phyloP scores from a whole-genome alignment of 2,113 vertebrate species.

The Anas platyrhynchos region DNA sequence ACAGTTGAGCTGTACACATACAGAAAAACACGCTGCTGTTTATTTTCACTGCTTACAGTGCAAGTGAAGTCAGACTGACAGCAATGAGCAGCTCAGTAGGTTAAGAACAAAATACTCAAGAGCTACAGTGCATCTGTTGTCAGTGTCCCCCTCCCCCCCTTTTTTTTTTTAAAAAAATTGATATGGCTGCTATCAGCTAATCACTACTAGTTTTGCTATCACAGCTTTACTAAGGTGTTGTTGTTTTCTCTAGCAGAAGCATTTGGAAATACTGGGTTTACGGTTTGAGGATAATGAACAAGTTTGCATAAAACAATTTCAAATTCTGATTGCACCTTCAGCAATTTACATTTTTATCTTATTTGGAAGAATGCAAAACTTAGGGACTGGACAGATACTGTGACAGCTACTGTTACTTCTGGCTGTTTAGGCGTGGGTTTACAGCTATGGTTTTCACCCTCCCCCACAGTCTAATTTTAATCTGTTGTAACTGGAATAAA shows the following conservation, averaged over 20 bases:
- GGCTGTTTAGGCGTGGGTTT: background rate
- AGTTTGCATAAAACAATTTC: background rate
- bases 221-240: background rate
- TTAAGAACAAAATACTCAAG: background rate
- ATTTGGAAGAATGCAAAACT: background rate
- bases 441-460: accelerated
- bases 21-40: background rate
- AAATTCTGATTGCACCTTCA: background rate
- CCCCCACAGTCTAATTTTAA: background rate
- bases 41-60: background rate
- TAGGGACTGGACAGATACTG: background rate
- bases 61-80: background rate
- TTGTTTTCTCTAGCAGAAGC: background rate
- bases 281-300: background rate
- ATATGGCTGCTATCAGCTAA: conserved; percentile 17
- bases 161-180: background rate
- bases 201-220: background rate
- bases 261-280: conserved; percentile 12
- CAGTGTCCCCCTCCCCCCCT: background rate
- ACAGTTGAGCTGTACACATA: background rate
- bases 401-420: background rate
- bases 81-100: background rate
- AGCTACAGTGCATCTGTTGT: background rate
- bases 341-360: background rate
- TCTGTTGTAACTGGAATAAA: background rate